phyloP scores from a whole-genome alignment of 2,113 vertebrate genomes.

The Rattus rattus region DNA sequence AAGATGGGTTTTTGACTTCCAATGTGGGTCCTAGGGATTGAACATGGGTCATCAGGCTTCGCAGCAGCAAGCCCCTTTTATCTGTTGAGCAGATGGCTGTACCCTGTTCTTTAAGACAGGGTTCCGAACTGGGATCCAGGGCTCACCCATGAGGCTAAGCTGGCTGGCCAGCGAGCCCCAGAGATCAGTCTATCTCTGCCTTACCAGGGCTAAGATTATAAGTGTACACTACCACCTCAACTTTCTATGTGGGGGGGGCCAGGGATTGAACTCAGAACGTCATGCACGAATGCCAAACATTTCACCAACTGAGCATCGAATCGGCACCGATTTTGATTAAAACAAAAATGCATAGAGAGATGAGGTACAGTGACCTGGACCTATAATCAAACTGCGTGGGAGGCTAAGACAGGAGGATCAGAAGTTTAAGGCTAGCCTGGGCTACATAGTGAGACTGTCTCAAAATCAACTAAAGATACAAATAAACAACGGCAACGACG shows the following conservation, averaged over 20 bases:
- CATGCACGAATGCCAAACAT: background rate
- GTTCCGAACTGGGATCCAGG: background rate
- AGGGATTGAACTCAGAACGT: background rate
- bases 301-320: background rate
- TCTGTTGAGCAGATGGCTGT: background rate
- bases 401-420: background rate
- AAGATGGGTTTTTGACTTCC: background rate
- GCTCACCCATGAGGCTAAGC: background rate
- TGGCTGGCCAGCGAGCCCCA: background rate
- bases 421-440: background rate
- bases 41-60: background rate
- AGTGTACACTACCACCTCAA: background rate
- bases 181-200: background rate
- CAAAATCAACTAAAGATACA: background rate
- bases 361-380: background rate
- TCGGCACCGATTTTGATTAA: background rate
- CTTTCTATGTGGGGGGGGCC: too few relatives aligned
- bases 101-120: background rate
- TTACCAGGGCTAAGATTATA: background rate
- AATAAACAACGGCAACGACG: background rate
- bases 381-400: background rate
- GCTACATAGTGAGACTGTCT: background rate
- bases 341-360: background rate
- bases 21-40: background rate
- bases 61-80: too few relatives aligned